Base-by-base conservation (phyloP, 2,888 invertebrate genomes). In the Chrysina gloriosa region DNA sequence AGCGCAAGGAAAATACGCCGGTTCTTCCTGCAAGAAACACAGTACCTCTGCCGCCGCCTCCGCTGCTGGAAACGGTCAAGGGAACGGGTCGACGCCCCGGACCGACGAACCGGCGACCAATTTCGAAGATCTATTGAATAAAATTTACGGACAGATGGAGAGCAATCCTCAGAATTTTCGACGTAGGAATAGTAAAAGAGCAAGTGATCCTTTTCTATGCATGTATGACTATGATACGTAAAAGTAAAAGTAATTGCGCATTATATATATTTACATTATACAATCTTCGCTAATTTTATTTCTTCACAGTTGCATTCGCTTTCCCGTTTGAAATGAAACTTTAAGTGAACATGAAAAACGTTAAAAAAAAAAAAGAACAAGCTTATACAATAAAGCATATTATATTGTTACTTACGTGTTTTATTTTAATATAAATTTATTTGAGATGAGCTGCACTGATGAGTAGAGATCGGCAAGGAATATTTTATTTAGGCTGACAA, bases 121-220 rank as follows among this genome's bases (percentile, higher is more conserved):
- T 80, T 85, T 94, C 72, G 93, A 94, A 80, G 92, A 93, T 82
- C 90, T 94, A 81, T 86, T 94, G 75, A 93, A 92, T 84, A 92
- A 90, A 77, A 84, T 94, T 72, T 93, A 92, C 84, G 90, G 87
- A 78, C 90, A 92, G 79, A 86, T 88, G 42, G 84, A 85, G 42
- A 84, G 85, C 31, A 83, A 81, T 68, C 70, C 81, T 71, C 70
- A 70, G 63, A 71, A 73, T 66, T 27, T 66, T 23, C 66, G 70
- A 52, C 77, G 79, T 72, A 79, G 76, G 71, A 81, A 77, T 71
- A 81, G 78, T 71, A 81, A 80, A 71, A 75, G 58, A 69, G n/a
- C 29, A 42, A 69, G 23, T 61, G 50, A 42, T 52, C 54, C 47
- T 36, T 47, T 56, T 65, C 29, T 36, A 63, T 52, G 11, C 25